Base-by-base conservation (phyloP, 1,140 invertebrate species). In the Apis cerana region DNA sequence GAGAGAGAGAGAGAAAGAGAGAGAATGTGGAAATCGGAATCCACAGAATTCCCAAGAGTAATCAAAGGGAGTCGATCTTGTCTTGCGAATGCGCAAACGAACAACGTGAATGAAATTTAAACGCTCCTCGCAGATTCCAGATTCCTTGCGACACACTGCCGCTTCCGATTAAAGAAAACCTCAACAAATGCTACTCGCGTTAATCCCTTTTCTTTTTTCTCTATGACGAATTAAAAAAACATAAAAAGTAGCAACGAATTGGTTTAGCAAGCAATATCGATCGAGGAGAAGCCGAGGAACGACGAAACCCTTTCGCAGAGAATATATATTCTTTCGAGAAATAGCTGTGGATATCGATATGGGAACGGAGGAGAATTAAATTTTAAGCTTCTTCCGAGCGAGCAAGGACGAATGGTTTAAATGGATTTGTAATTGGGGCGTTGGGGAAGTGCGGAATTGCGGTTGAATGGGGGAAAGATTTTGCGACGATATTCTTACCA, bases 101-200 rank as follows among this genome's bases (percentile, higher is more conserved):
- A 54, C 75, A 61, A 54, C 75, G 75, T 48, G 75, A 61, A 52
- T 76, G 75, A 76, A 76, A 76, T 76, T 76, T 54, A 76, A 76
- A 76, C 75, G 75, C 12, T 17, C 10, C 50, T 21, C 71, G 33
- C 71, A 61, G 56, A 74, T 59, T 43, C 33, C 21, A 19, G 54
- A n/a, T 61, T 59, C 56, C 19, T 9, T 27, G 50, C 9, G 12
- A 21, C 21, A 13, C 21, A 7, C 33, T 33, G 1, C 50, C 50
- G 23, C 33, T 33, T 33, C 2, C 33, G 4, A 33, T 33, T 33
- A 33, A 33, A 33, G 2, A 33, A 43, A 43, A 43, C 3, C 33
- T 43, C 3, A 43, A 43, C 33, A 2, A 5, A 43, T 43, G 33
- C 33, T 7, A 43, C 33, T 5, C 4, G 33, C 5, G 33, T 33